Evolutionary conservation across 2,113 vertebrate species (phyloP).

Genomic region (Ciconia stormi): DNA sequence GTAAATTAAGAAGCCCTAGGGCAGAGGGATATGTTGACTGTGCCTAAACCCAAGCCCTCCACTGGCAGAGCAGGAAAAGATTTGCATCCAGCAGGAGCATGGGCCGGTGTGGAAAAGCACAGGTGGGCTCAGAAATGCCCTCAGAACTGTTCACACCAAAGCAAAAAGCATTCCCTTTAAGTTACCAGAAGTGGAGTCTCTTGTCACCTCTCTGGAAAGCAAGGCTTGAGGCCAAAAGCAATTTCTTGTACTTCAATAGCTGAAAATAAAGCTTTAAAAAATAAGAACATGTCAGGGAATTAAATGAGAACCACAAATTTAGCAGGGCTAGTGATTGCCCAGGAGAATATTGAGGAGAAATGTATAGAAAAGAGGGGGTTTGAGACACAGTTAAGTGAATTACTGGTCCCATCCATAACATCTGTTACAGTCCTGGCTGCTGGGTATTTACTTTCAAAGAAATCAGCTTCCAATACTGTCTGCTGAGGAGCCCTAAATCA

Average conservation of each 20-base stretch:
- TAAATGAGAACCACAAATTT: constrained; percentile 55
- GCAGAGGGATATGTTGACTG: neutral
- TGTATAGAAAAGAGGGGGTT: neutral
- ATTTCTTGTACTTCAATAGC: constrained; percentile 33
- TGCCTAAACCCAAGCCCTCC: neutral
- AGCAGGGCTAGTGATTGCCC: constrained; percentile 14
- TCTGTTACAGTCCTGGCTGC: neutral
- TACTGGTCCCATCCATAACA: neutral
- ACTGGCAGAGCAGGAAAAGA: neutral
- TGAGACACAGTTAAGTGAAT: constrained; percentile 33
- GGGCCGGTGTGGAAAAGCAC: fast-evolving
- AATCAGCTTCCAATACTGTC: neutral
- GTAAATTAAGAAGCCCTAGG: neutral
- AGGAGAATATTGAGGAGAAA: constrained; percentile 25
- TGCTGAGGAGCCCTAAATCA: constrained; percentile 3
- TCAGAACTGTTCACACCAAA: neutral
- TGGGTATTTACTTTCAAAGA: constrained; percentile 40
- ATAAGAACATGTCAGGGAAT: constrained; percentile 49
- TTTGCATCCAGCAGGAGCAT: neutral
- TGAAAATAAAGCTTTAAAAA: constrained; percentile 53
- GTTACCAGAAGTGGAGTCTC: neutral
- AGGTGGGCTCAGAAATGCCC: neutral
- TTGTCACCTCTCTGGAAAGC: neutral
- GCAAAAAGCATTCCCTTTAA: neutral
- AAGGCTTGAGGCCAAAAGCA: constrained; percentile 35